Percentiles rank a stretch among this genome's conserved stretches.
Conservation (phyloP, 2,888 invertebrate genomes). For the Cephalotes varians region DNA sequence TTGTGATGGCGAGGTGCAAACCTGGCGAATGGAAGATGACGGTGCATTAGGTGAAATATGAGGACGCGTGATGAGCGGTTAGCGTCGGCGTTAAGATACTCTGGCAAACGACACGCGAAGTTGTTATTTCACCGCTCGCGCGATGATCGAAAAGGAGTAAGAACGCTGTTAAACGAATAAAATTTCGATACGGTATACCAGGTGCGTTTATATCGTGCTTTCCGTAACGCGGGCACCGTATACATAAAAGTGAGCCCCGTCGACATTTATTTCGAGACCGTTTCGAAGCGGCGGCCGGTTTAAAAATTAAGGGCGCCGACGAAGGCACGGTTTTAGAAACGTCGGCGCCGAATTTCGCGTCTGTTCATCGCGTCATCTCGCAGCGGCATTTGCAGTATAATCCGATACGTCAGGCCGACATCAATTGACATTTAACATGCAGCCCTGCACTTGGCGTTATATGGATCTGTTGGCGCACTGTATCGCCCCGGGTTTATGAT, state of each 20-base stretch:
- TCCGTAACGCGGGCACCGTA: not conserved
- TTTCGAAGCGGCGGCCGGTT: not conserved
- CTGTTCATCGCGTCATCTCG: slow-evolving; percentile 65
- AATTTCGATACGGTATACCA: slow-evolving; percentile 1
- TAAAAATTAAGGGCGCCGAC: slow-evolving; percentile 24
- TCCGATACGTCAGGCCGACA: slow-evolving; percentile 77
- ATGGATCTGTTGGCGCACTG: slow-evolving; percentile 82
- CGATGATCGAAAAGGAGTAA: not conserved
- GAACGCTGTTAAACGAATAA: slow-evolving; percentile 26
- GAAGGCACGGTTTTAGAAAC: slow-evolving; percentile 13
- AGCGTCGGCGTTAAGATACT: slow-evolving; percentile 47
- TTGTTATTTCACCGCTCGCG: slow-evolving; percentile 25
- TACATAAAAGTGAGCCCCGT: not conserved
- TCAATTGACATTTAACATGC: slow-evolving; percentile 84
- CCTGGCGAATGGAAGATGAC: slow-evolving; percentile 60
- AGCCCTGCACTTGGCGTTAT: slow-evolving; percentile 81
- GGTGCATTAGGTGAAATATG: slow-evolving; percentile 58
- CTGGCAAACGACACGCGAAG: slow-evolving; percentile 44
- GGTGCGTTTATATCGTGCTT: not conserved
- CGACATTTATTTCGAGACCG: not conserved
- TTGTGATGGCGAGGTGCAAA: slow-evolving; percentile 53
- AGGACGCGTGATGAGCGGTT: slow-evolving; percentile 55
- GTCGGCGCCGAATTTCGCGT: slow-evolving; percentile 52
- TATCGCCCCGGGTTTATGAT: slow-evolving; percentile 85
- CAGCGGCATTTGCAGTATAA: slow-evolving; percentile 68